Evolutionary conservation across 2,113 vertebrate genomes (phyloP), one percentile per base, ranked within the genome.

Genomic region (Clarias magur): DNA sequence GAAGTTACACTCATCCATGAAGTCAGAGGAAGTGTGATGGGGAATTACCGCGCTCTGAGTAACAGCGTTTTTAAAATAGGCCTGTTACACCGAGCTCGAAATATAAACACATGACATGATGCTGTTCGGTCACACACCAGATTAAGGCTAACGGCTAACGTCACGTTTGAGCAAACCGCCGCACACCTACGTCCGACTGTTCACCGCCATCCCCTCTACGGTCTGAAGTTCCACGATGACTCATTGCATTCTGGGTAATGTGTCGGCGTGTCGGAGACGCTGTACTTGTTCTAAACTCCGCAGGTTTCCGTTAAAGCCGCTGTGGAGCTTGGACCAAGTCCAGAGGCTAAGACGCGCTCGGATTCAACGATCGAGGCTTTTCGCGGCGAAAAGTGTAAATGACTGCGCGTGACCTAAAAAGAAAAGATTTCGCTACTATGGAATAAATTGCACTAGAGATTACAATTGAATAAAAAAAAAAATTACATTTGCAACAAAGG

Each of bases 281-380:
- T 95, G 25, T 88, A 93, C 94, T 94, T 93, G 94, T 93, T 95
- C 94, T 87, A 90, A 94, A 93, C 95, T 91, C 94, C 94, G 95
- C 95, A 95, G 94, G 89, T 75, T 86, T 87, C 13, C 9, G 0
- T 6, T 23, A 16, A 7, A 54, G 89, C 80, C 93, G 91, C 95
- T 95, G 93, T 95, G 94, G 94, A 95, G 95, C 95, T 95, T 94
- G 88, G 94, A 95, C 95, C 95, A 95, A 95, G 95, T 95, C 91
- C 34, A 93, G 93, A 91, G 94, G 89, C 95, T 88, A 86, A 92
- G 93, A 93, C 93, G 25, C 38, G 30, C 25, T 54, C 12, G 13
- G n/a, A 0, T 5, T n/a, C 73, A 13, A 19, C 42, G 30, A 70
- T 70, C 6, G 9, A 8, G 27, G 9, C 48, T 34, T 34, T 34